phyloP scores from a whole-genome alignment of 2,888 invertebrate genomes.

The Platycheirus rosarum region DNA sequence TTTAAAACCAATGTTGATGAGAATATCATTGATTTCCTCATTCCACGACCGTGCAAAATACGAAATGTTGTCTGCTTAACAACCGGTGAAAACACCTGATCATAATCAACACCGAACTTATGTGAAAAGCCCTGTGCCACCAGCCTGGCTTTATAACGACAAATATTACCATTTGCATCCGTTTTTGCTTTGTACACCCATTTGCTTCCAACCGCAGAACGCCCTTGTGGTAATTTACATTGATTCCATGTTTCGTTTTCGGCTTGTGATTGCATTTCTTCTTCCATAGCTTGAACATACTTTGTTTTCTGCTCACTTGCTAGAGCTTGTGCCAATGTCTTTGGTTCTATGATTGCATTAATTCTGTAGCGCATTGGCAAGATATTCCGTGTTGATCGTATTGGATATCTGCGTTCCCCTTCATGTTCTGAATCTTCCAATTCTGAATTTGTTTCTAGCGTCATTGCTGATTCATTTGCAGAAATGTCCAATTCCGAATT shows the following conservation, averaged over 20 bases:
- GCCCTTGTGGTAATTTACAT: slow-evolving; percentile 43
- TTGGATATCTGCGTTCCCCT: too few relatives aligned
- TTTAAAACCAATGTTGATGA: neutral
- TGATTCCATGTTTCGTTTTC: neutral
- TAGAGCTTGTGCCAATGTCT: neutral
- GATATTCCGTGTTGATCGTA: too few relatives aligned
- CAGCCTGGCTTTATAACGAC: slow-evolving; percentile 23
- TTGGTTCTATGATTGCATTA: neutral
- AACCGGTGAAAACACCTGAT: slow-evolving; percentile 36
- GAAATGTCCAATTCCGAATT: too few relatives aligned
- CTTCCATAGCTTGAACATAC: slow-evolving; percentile 11
- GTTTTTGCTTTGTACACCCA: slow-evolving; percentile 50
- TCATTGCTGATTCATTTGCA: too few relatives aligned
- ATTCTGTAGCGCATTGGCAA: too few relatives aligned
- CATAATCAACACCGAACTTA: slow-evolving; percentile 34
- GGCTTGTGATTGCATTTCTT: slow-evolving; percentile 3
- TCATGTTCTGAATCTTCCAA: too few relatives aligned
- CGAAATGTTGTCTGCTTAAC: slow-evolving; percentile 26
- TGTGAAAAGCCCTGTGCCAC: slow-evolving; percentile 39
- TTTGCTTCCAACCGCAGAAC: slow-evolving; percentile 58
- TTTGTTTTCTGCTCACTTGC: neutral
- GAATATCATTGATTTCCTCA: neutral
- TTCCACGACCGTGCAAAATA: slow-evolving; percentile 1
- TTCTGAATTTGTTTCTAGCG: too few relatives aligned
- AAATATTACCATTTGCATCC: slow-evolving; percentile 32